phyloP scores from a whole-genome alignment of 2,888 invertebrate genomes.

The Ormyrus nitidulus region DNA sequence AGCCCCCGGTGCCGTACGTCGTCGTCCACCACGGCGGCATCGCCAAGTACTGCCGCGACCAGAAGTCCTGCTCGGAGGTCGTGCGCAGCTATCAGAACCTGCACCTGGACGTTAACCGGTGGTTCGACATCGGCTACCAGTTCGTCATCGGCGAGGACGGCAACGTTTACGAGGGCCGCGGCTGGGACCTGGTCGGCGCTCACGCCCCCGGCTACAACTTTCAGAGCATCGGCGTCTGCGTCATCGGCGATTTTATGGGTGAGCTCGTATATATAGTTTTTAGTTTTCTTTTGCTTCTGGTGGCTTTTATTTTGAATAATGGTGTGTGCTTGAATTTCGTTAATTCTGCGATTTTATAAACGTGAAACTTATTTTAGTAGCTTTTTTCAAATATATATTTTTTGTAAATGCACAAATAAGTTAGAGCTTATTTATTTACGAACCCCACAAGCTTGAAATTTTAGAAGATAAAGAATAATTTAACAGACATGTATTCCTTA shows the following conservation, averaged over 20 bases:
- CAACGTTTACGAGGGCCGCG: constrained; percentile 74
- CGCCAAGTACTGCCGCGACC: constrained; percentile 65
- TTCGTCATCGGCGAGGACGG: constrained; percentile 78
- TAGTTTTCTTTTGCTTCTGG: no score
- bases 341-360: no score
- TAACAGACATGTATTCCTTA: no score
- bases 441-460: no score
- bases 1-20: constrained; percentile 69
- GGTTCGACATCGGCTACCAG: constrained; percentile 75
- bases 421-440: no score
- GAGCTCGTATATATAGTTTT: no score
- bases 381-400: no score
- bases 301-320: no score
- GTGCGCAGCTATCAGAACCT: constrained; percentile 72
- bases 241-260: constrained; percentile 74
- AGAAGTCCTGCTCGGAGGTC: constrained; percentile 65
- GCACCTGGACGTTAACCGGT: constrained; percentile 71
- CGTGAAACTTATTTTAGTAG: no score
- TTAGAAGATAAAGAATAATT: no score
- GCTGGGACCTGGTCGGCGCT: constrained; percentile 75
- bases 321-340: no score
- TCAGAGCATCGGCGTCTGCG: constrained; percentile 73
- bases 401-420: no score
- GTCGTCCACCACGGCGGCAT: constrained; percentile 74
- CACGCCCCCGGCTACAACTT: constrained; percentile 73